A percentile compares a stretch with the other conserved stretches of the same genome.
These are phyloP conservation scores for Ferdinandea cuprea DNA, from an alignment of 2,888 invertebrate genomes.

Conservation along the genomic window DNA sequence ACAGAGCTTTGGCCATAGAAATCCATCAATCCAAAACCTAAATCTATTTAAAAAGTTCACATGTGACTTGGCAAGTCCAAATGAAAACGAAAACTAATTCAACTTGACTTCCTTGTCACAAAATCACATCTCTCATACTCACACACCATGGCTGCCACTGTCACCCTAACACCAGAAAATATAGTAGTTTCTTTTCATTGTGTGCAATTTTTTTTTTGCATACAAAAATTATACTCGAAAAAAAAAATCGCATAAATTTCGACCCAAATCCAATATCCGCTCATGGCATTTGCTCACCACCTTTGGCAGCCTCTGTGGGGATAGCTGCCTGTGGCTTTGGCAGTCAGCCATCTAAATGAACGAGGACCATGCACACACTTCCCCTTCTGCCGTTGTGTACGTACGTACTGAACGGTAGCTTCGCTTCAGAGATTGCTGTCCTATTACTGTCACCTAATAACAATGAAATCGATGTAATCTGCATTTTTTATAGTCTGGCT, in stretches of 20 bases:
- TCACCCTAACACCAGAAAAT: too few relatives aligned
- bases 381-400: too few relatives aligned
- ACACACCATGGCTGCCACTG: neutral
- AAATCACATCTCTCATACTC: neutral
- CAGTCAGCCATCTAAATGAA: conserved; percentile 34
- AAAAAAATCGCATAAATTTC: conserved; percentile 36
- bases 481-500: conserved; percentile 40
- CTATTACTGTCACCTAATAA: conserved; percentile 64
- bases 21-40: too few relatives aligned
- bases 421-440: conserved; percentile 47
- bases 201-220: conserved; percentile 15
- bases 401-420: conserved; percentile 19
- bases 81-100: neutral
- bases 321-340: conserved; percentile 31
- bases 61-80: neutral
- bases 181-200: conserved; percentile 10
- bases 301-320: neutral
- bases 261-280: conserved; percentile 41
- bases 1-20: too few relatives aligned
- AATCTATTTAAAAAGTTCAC: too few relatives aligned
- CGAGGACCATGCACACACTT: conserved; percentile 25
- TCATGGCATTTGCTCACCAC: conserved; percentile 6
- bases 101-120: neutral
- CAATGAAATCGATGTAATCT: conserved; percentile 65
- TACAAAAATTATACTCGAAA: conserved; percentile 21